Conservation (phyloP, 2,113 vertebrate genomes). For the Collichthys lucidus region DNA sequence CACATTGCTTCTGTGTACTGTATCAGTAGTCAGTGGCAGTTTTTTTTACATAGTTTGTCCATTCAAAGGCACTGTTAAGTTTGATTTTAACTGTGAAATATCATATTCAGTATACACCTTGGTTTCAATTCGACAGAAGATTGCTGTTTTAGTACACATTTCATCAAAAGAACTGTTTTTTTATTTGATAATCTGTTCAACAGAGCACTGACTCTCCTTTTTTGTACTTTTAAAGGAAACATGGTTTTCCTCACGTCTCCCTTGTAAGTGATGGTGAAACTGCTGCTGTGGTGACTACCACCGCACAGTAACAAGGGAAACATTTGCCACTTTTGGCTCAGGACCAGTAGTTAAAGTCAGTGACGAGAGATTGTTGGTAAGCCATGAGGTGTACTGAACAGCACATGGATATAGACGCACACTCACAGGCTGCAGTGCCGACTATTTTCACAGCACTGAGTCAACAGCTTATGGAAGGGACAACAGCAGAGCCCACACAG, state of each 20-base stretch:
- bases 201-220: not conserved
- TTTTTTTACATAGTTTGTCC: not conserved
- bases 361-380: slow-evolving; percentile 9
- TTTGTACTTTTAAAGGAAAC: not conserved
- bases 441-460: slow-evolving; percentile 64
- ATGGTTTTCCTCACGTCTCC: slow-evolving; percentile 34
- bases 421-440: slow-evolving; percentile 1
- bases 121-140: not conserved
- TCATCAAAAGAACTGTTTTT: not conserved
- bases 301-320: not conserved
- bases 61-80: not conserved
- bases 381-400: slow-evolving; percentile 14
- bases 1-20: too few species aligned
- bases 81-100: not conserved
- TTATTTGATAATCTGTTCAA: not conserved
- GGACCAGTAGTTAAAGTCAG: slow-evolving; percentile 13
- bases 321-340: slow-evolving; percentile 16
- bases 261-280: not conserved
- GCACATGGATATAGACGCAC: slow-evolving; percentile 16
- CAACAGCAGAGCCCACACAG: slow-evolving; percentile 32
- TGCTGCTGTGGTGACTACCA: not conserved
- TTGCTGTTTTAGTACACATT: not conserved
- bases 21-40: not conserved
- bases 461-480: slow-evolving; percentile 48
- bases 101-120: not conserved